Percentiles rank a stretch among this genome's conserved stretches.
phyloP scores from a whole-genome alignment of 1,140 invertebrate genomes.

The Diorhabda elongata region DNA sequence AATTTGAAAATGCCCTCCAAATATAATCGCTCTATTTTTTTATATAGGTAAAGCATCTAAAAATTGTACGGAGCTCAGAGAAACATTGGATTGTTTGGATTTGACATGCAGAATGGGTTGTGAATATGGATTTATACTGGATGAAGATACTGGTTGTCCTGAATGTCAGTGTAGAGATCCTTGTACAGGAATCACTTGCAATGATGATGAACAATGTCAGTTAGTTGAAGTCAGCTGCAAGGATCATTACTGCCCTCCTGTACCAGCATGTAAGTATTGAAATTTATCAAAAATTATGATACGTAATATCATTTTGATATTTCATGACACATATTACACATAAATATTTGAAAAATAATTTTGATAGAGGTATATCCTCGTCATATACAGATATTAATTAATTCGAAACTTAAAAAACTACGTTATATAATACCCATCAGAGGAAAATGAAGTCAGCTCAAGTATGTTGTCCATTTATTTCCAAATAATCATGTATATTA shows the following conservation, averaged over 20 bases:
- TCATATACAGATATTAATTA: too few relatives aligned
- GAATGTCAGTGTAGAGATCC: constrained; percentile 75
- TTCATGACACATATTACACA: not conserved
- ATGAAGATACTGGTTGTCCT: constrained; percentile 63
- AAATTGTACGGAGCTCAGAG: constrained; percentile 54
- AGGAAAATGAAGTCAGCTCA: too few relatives aligned
- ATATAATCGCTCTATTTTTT: too few relatives aligned
- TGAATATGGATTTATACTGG: constrained; percentile 74
- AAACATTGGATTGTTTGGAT: constrained; percentile 60
- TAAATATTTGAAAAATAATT: too few relatives aligned
- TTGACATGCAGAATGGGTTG: constrained; percentile 74
- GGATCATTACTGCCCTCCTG: constrained; percentile 73
- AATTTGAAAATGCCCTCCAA: too few relatives aligned
- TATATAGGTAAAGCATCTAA: constrained; percentile 21
- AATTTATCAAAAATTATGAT: not conserved
- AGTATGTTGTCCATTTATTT: too few relatives aligned
- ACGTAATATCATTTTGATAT: not conserved
- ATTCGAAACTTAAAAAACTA: too few relatives aligned
- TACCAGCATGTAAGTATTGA: constrained; percentile 67
- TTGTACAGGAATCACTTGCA: constrained; percentile 63
- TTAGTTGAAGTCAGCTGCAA: constrained; percentile 78
- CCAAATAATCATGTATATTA: too few relatives aligned
- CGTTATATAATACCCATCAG: too few relatives aligned
- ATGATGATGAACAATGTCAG: constrained; percentile 61
- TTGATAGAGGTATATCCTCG: too few relatives aligned